Conservation (phyloP, 1,140 invertebrate species). For the Drosophila elegans region DNA sequence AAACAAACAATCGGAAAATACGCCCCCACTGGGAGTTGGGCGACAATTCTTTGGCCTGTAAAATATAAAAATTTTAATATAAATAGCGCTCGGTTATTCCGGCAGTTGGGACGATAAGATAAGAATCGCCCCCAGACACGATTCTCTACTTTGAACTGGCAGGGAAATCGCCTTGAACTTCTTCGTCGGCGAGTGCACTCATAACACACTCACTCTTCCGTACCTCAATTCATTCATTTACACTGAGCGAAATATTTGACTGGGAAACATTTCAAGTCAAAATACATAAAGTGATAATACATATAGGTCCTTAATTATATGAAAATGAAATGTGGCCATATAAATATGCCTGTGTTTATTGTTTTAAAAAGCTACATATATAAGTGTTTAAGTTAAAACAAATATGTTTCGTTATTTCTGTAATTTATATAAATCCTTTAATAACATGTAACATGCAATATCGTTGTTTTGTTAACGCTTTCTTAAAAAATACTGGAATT, state of each 20-base stretch:
- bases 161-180: slow-evolving; percentile 35
- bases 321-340: too few species aligned
- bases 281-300: neutral
- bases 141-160: slow-evolving; percentile 21
- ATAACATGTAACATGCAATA: neutral
- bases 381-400: too few species aligned
- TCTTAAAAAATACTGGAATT: neutral
- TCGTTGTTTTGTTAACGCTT: neutral
- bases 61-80: slow-evolving; percentile 23
- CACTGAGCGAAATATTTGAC: neutral
- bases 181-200: slow-evolving; percentile 14
- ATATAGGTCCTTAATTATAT: too few species aligned
- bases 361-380: too few species aligned
- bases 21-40: neutral
- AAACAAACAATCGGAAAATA: too few species aligned
- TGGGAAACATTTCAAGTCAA: too few species aligned
- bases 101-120: slow-evolving; percentile 51
- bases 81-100: slow-evolving; percentile 50
- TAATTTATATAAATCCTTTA: too few species aligned
- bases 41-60: neutral
- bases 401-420: too few species aligned
- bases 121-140: slow-evolving; percentile 31
- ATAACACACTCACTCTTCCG: slow-evolving; percentile 24
- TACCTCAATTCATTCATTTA: neutral
- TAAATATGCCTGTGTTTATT: too few species aligned